These are phyloP conservation scores for Glyptemys insculpta DNA, from an alignment of 2,797 vertebrate genomes.

Conservation along the genomic window DNA sequence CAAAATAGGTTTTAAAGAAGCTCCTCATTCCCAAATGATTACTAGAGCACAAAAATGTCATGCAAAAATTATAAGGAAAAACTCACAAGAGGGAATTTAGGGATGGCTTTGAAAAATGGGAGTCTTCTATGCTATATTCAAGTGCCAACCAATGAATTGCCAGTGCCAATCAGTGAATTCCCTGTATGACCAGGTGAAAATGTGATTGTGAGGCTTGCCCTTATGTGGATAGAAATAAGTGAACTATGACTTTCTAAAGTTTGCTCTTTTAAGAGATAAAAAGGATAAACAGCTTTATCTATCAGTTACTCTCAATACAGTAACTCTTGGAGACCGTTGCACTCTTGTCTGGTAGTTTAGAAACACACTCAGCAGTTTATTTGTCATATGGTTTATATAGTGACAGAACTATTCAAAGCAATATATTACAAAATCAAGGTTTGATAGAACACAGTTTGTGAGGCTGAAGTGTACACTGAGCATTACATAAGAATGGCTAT, in stretches of 20 bases:
- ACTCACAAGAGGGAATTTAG: conserved; percentile 64
- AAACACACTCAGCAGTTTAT: conserved; percentile 45
- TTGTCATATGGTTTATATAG: background rate
- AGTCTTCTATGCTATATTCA: background rate
- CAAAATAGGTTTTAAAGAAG: conserved; percentile 75
- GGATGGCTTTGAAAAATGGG: conserved; percentile 38
- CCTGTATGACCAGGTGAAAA: rapidly evolving
- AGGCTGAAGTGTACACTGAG: conserved; percentile 13
- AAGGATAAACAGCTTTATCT: background rate
- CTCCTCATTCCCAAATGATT: conserved; percentile 67
- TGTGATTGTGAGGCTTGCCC: background rate
- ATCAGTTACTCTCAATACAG: rapidly evolving
- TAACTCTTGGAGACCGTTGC: conserved; percentile 52
- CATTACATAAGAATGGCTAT: background rate
- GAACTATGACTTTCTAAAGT: background rate
- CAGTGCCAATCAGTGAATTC: background rate
- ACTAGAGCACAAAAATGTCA: conserved; percentile 57
- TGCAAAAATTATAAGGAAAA: conserved; percentile 71
- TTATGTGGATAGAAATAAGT: rapidly evolving
- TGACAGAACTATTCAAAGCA: rapidly evolving
- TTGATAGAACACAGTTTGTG: background rate
- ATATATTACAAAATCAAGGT: background rate
- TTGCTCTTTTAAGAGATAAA: background rate
- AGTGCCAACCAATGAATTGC: background rate
- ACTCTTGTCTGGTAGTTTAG: conserved; percentile 55